Percentiles rank a stretch among this genome's conserved stretches.
Conservation (phyloP, 2,797 vertebrate species). For the Pteropus rufus region DNA sequence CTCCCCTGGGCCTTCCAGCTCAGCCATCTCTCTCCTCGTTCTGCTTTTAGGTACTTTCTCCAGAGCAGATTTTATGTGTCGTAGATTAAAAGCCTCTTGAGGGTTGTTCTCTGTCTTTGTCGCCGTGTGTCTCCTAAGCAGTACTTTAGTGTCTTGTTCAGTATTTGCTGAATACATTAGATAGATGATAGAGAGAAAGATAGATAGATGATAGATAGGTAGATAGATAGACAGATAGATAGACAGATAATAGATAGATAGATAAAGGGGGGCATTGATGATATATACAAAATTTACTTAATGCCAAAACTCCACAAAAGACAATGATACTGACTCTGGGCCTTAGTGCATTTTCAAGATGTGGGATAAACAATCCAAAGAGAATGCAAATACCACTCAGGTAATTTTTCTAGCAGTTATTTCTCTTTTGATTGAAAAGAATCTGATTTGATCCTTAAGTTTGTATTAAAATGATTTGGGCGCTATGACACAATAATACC, state of each 20-base stretch:
- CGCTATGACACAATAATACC: not conserved
- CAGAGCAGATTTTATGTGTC: not conserved
- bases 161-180: not conserved
- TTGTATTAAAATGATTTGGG: not conserved
- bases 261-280: not conserved
- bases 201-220: not conserved
- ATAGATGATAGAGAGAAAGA: not conserved
- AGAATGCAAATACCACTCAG: not conserved
- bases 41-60: not conserved
- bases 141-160: not conserved
- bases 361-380: not conserved
- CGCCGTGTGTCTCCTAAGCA: not conserved
- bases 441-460: not conserved
- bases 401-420: not conserved
- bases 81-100: not conserved
- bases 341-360: not conserved
- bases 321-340: not conserved
- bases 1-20: not conserved
- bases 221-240: not conserved
- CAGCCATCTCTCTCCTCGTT: not conserved
- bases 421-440: constrained; percentile 12
- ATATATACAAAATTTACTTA: not conserved
- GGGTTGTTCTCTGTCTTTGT: not conserved
- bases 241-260: not conserved
- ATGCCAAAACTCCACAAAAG: not conserved